Evolutionary conservation across 2,888 invertebrate species (phyloP), one percentile per base, ranked within the genome.

Genomic region (Rhimphoctona megacephalus): DNA sequence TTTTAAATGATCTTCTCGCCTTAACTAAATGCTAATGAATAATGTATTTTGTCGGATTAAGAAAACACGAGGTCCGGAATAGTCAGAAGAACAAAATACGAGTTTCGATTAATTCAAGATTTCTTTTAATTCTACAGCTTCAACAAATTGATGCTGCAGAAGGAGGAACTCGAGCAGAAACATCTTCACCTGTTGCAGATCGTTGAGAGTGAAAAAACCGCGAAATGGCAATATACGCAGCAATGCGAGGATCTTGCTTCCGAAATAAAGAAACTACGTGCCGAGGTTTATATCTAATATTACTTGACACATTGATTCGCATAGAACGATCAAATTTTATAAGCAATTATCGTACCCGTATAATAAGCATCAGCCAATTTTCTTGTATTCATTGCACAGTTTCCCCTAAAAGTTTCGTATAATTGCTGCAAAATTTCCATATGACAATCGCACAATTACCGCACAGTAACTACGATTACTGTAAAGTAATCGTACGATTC

Each of bases 141-240:
- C 95, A 98, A 98, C 95, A 98, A 98, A 94, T 95, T 98, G 80
- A 95, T 98, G 49, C 96, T 98, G 77, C 98, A 98, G 94, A 98
- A 98, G 93, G 98, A 98, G 92, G 98, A 98, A 94, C 94, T 98
- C 91, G 98, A 98, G 92, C 98, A 98, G 94, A 98, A 98, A 94
- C 98, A 98, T 94, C 95, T 98, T 70, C 98, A 98, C 93, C 95
- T 98, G 73, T 96, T 98, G 86, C 97, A 97, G 94, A 98, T 98
- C 85, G 97, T 98, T 79, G 98, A 98, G 94, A 98, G 98, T 89
- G 98, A 98, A 95, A 96, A 98, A 91, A 98, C 98, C 1, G 98
- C 98, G 0, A 98, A 98, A 92, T 98, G 98, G 97, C 98, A 98
- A 94, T 98, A 98, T 94, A 97, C 98, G 0, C 98, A 98, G 93